Conservation (phyloP, 2,113 vertebrate species). For the Acrocephalus kingi region DNA sequence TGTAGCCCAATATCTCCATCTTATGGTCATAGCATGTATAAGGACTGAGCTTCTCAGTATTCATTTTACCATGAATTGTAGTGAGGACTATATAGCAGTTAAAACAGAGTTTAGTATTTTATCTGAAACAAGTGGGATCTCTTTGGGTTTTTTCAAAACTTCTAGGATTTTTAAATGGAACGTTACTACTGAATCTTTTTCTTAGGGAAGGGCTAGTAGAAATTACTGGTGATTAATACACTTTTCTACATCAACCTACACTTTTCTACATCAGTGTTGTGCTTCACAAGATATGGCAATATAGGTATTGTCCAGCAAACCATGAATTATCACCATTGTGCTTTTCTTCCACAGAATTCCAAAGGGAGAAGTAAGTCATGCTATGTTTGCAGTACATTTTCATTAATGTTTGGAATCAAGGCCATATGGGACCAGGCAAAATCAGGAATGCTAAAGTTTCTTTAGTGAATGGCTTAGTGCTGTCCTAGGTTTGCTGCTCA, state of each 20-base stretch:
- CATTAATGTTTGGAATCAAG: background rate
- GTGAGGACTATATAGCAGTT: background rate
- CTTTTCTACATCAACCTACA: background rate
- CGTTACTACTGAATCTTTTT: background rate
- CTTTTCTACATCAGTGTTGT: background rate
- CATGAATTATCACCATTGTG: background rate
- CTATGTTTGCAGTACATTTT: background rate
- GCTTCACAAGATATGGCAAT: background rate
- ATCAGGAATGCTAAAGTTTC: background rate
- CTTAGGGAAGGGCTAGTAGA: background rate
- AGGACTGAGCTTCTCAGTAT: background rate
- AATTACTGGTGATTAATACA: background rate
- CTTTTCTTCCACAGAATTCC: background rate
- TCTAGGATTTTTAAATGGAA: background rate
- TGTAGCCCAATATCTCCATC: slow-evolving; percentile 70
- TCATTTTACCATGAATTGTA: background rate
- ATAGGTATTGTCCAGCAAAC: background rate
- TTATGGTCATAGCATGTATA: slow-evolving; percentile 53
- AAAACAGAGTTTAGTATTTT: background rate
- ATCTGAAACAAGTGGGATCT: background rate
- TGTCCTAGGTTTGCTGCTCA: background rate
- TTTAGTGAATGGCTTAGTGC: background rate
- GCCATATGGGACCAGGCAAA: background rate
- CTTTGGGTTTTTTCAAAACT: background rate
- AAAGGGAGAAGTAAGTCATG: background rate